Evolutionary conservation across 2,888 invertebrate species (phyloP).

Genomic region (Microctonus brassicae): DNA sequence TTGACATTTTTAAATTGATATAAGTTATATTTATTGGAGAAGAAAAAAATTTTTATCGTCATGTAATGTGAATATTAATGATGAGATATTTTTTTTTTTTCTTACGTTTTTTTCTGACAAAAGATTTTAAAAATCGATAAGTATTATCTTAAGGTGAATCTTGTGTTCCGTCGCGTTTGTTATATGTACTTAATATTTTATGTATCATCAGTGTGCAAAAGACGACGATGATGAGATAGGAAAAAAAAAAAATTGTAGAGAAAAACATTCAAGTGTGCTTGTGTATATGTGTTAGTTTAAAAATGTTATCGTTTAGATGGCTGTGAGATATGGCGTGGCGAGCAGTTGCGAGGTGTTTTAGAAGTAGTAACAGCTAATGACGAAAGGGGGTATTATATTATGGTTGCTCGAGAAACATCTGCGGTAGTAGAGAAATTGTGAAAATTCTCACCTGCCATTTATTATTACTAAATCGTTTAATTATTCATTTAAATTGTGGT

Average conservation of each 20-base stretch:
- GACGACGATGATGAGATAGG: neutral
- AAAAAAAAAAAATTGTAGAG: neutral
- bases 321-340: neutral
- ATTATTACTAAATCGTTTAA: neutral
- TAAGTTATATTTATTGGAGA: neutral
- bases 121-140: neutral
- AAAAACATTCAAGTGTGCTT: neutral
- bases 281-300: neutral
- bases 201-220: neutral
- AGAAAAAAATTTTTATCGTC: neutral
- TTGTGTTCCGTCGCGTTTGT: neutral
- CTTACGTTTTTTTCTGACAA: neutral
- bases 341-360: conserved; percentile 6
- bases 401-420: conserved; percentile 2
- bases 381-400: neutral
- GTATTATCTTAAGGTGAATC: neutral
- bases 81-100: too few relatives aligned
- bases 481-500: neutral
- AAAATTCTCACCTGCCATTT: conserved; percentile 55
- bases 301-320: neutral
- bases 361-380: conserved; percentile 10
- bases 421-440: conserved; percentile 32
- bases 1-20: neutral
- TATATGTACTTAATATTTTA: neutral
- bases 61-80: neutral